A percentile compares a stretch with the other conserved stretches of the same genome.
Evolutionary conservation across 2,113 vertebrate genomes (phyloP).

Genomic region (Tretioscincus oriximinensis): DNA sequence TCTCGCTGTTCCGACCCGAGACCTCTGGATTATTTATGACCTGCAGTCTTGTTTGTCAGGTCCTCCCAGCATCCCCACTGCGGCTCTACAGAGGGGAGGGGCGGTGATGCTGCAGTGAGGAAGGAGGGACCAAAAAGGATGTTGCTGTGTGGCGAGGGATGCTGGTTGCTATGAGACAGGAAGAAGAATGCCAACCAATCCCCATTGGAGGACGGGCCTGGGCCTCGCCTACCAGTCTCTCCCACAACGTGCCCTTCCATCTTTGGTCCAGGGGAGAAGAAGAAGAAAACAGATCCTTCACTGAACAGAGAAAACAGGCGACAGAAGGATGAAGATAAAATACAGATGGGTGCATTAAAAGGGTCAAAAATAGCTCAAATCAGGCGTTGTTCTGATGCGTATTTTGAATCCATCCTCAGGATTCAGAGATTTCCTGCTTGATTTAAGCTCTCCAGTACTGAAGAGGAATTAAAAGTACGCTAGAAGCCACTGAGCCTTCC

Average conservation of each 20-base stretch:
- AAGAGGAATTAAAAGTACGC: too few relatives aligned
- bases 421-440: too few relatives aligned
- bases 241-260: conserved; percentile 24
- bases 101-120: conserved; percentile 48
- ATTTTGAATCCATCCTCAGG: too few relatives aligned
- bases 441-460: too few relatives aligned
- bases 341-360: conserved; percentile 10
- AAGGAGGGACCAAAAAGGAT: conserved; percentile 37
- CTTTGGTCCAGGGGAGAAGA: conserved; percentile 48
- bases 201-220: conserved; percentile 20
- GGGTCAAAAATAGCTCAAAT: not conserved
- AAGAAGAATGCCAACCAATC: conserved; percentile 54
- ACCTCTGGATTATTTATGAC: conserved; percentile 27
- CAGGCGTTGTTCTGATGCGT: too few relatives aligned
- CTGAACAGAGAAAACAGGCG: not conserved
- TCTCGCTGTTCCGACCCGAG: not conserved
- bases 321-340: not conserved
- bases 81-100: not conserved
- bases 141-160: conserved; percentile 50
- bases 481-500: too few relatives aligned
- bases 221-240: conserved; percentile 20
- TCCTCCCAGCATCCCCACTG: conserved; percentile 15
- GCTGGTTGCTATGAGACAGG: conserved; percentile 64
- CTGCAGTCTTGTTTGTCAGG: not conserved
- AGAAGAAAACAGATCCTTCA: not conserved